These are phyloP conservation scores for Eurystomus glaucurus DNA, from an alignment of 2,797 vertebrate genomes.

Conservation along the genomic window DNA sequence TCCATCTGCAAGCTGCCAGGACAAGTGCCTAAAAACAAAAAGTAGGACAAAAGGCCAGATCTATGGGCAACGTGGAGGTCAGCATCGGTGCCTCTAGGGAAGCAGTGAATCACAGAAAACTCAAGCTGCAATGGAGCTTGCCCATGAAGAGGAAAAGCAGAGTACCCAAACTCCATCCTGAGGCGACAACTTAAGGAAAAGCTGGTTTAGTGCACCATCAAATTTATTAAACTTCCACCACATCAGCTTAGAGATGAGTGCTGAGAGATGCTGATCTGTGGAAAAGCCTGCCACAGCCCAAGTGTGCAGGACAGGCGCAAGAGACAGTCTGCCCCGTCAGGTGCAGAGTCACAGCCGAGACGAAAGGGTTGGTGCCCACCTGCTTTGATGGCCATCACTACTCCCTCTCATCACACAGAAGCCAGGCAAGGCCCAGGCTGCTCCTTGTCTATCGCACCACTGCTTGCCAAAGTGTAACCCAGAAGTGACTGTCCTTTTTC, in stretches of 20 bases:
- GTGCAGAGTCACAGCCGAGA: not conserved
- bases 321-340: not conserved
- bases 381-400: rapidly evolving
- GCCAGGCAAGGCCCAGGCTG: not conserved
- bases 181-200: not conserved
- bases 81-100: not conserved
- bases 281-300: not conserved
- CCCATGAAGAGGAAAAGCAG: not conserved
- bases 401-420: not conserved
- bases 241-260: not conserved
- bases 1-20: not conserved
- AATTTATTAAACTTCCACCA: not conserved
- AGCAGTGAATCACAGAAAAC: not conserved
- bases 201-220: not conserved
- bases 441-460: not conserved
- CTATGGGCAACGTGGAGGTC: not conserved
- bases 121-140: not conserved
- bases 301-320: not conserved
- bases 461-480: not conserved
- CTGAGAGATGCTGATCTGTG: not conserved
- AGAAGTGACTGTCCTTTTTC: not conserved
- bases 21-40: not conserved
- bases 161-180: not conserved
- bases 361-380: not conserved
- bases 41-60: not conserved